Base-by-base conservation (phyloP, 1,140 invertebrate species). In the Chelonus insularis region DNA sequence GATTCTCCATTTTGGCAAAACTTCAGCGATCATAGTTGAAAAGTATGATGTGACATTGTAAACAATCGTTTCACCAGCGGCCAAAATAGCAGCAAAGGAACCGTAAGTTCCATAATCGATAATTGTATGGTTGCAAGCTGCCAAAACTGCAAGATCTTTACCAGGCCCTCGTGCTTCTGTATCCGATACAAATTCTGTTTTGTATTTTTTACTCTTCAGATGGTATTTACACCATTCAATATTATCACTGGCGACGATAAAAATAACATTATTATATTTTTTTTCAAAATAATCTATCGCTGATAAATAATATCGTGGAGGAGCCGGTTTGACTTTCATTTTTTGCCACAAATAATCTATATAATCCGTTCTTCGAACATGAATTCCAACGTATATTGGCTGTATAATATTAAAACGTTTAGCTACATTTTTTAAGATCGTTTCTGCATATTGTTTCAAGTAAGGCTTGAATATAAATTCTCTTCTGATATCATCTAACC, bases 51-150 rank as follows among this genome's bases (percentile, higher is more conserved):
- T 84, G 48, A 86, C 75, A 72, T 86, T 86, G 69, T 84, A 85
- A 60, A 84, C 81, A 5, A 87, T 70, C 0, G 85, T 86, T 62
- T 87, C 85, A 7, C 88, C 87, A 2, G 84, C 84, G 48, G 85
- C 83, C 37, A 89, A 72, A 68, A 88, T 86, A 1, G 87, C 87
- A 2, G 84, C 86, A 82, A 88, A 89, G 60, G 87, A 86, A 5
- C 88, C 88, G 65, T 86, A 90, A 8, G 87, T 89, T 8, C 88
- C 88, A 36, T 88, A 86, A 70, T 88, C 86, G 65, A 89, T 87
- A 51, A 90, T 86, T 62, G 85, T 84, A 67, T 90, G 88, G 75
- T 89, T 86, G 71, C 87, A 89, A 4, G 81, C 75, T 5, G 85
- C 80, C 66, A 90, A 76, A 16, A 89, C 81, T 11, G 88, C 88